A percentile compares a stretch with the other conserved stretches of the same genome.
phyloP scores from a whole-genome alignment of 2,113 vertebrate genomes.

The Trichechus manatus region DNA sequence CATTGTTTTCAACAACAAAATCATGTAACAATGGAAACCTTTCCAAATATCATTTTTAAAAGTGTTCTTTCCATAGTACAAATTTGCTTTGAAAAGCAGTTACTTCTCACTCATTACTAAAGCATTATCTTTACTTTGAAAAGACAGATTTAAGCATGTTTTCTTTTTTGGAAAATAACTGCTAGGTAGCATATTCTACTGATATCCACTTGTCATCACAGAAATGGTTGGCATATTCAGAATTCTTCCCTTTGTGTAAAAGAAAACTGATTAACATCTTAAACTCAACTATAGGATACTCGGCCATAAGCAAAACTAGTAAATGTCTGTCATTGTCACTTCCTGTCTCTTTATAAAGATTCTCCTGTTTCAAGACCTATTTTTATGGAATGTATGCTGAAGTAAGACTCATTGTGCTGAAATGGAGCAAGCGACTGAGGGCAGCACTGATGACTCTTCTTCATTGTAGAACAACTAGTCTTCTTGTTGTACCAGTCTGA shows the following conservation, averaged over 20 bases:
- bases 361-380: background rate
- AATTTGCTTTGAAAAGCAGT: conserved; percentile 41
- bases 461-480: too few species aligned
- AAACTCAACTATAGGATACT: background rate
- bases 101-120: background rate
- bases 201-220: background rate
- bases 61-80: background rate
- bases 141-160: background rate
- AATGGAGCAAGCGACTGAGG: too few species aligned
- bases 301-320: background rate
- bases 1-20: conserved; percentile 40
- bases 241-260: background rate
- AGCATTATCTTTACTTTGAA: conserved; percentile 18
- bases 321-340: background rate
- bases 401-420: too few species aligned
- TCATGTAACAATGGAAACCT: conserved; percentile 23
- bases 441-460: too few species aligned
- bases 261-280: conserved; percentile 18
- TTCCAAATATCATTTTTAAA: background rate
- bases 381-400: background rate
- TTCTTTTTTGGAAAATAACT: background rate
- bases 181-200: background rate
- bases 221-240: background rate
- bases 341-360: background rate
- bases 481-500: too few species aligned